These are phyloP conservation scores for Sebastes nivosus DNA, from an alignment of 2,797 vertebrate genomes.

Conservation along the genomic window DNA sequence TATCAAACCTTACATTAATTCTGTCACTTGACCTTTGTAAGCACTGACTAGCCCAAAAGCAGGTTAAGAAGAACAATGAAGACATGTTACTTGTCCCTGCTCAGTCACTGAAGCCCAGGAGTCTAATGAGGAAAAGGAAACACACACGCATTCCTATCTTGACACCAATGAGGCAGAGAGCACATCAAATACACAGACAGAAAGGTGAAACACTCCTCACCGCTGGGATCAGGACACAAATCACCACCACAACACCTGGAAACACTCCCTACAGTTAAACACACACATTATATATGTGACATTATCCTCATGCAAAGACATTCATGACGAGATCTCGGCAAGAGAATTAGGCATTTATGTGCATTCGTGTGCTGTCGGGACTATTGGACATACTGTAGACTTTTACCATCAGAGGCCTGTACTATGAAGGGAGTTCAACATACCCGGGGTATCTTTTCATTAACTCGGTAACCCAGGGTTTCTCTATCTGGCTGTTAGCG, in stretches of 20 bases:
- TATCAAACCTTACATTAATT: neutral
- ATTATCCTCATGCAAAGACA: slow-evolving; percentile 68
- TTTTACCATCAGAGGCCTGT: neutral
- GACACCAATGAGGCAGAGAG: neutral
- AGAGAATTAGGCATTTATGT: slow-evolving; percentile 27
- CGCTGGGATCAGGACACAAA: neutral
- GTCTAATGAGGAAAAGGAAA: neutral
- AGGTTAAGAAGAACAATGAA: neutral
- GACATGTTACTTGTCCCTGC: neutral
- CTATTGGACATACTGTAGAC: neutral
- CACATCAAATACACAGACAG: neutral
- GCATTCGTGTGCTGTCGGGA: slow-evolving; percentile 14
- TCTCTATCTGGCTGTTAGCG: too few species aligned
- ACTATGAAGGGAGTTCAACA: too few species aligned
- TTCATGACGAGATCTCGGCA: slow-evolving; percentile 14
- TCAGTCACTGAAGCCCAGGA: neutral
- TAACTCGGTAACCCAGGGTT: too few species aligned
- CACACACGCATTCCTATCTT: neutral
- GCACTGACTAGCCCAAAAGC: neutral
- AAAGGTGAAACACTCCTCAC: neutral
- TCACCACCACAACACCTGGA: too few species aligned
- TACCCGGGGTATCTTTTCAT: neutral
- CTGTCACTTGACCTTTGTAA: neutral
- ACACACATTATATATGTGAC: neutral
- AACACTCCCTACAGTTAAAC: neutral